phyloP scores from a whole-genome alignment of 1,140 invertebrate genomes.

The Eurosta solidaginis region DNA sequence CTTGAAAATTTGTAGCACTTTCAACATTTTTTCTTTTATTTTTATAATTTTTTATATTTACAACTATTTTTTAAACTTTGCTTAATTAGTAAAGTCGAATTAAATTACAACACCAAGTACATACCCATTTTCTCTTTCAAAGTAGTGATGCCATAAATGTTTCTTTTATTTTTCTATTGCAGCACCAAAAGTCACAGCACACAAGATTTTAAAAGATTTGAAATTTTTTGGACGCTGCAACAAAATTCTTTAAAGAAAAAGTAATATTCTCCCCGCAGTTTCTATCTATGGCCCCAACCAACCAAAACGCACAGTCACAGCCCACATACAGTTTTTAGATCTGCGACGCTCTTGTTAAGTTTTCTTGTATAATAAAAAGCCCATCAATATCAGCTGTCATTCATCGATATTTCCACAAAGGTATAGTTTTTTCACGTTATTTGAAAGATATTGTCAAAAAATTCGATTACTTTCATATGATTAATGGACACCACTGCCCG shows the following conservation, averaged over 20 bases:
- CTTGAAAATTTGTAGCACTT: not conserved
- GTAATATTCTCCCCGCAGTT: too few species aligned
- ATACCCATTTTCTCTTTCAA: not conserved
- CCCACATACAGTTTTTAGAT: not conserved
- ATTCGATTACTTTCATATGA: not conserved
- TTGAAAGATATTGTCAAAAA: not conserved
- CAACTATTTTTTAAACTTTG: not conserved
- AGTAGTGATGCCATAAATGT: not conserved
- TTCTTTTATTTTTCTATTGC: not conserved
- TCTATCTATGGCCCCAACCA: not conserved
- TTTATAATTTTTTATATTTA: not conserved
- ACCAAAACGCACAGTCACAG: not conserved
- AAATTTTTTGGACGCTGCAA: too few species aligned
- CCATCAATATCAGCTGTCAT: not conserved
- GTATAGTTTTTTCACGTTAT: not conserved
- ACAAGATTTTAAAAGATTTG: not conserved
- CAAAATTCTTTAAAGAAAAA: too few species aligned
- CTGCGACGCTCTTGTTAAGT: not conserved
- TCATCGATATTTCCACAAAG: not conserved
- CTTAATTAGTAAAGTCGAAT: not conserved
- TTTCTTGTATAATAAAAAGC: not conserved
- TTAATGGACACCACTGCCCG: not conserved
- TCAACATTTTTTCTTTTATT: not conserved
- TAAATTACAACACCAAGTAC: conserved; percentile 26
- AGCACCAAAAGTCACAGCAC: not conserved